phyloP scores from a whole-genome alignment of 2,113 vertebrate genomes.

The Apistogramma diplotaenia region DNA sequence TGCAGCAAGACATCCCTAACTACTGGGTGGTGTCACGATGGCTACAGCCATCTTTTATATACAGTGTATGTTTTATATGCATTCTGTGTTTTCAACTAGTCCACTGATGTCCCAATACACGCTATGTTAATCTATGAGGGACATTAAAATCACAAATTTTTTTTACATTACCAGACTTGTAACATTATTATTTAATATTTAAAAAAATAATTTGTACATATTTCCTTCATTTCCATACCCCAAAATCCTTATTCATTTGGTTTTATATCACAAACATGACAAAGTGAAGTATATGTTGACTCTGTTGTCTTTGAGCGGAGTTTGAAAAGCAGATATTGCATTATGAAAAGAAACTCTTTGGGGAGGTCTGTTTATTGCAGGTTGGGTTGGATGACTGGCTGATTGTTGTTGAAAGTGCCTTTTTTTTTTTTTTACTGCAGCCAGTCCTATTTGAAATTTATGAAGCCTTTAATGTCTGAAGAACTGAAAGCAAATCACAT shows the following conservation, averaged over 20 bases:
- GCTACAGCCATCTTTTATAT: not conserved
- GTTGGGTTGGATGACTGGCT: not conserved
- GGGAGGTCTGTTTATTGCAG: not conserved
- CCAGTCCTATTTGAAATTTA: not conserved
- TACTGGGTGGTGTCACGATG: not conserved
- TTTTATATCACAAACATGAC: not conserved
- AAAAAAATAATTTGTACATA: not conserved
- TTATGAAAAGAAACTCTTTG: not conserved
- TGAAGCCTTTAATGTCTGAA: not conserved
- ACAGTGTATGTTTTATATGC: not conserved
- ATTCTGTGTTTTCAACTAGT: not conserved
- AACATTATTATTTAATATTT: not conserved
- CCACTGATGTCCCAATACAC: not conserved
- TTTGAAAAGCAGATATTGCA: slow-evolving; percentile 14
- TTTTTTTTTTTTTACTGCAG: not conserved
- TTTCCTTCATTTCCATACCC: not conserved
- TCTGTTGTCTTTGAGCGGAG: not conserved
- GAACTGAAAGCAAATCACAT: slow-evolving; percentile 11
- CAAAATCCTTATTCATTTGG: slow-evolving; percentile 1
- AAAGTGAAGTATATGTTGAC: not conserved
- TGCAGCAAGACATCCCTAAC: not conserved
- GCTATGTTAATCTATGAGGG: not conserved
- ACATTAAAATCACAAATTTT: not conserved
- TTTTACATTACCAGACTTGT: not conserved
- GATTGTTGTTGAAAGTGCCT: not conserved